Conservation (phyloP, 1,140 invertebrate species). For the Potamilus streckersoni region DNA sequence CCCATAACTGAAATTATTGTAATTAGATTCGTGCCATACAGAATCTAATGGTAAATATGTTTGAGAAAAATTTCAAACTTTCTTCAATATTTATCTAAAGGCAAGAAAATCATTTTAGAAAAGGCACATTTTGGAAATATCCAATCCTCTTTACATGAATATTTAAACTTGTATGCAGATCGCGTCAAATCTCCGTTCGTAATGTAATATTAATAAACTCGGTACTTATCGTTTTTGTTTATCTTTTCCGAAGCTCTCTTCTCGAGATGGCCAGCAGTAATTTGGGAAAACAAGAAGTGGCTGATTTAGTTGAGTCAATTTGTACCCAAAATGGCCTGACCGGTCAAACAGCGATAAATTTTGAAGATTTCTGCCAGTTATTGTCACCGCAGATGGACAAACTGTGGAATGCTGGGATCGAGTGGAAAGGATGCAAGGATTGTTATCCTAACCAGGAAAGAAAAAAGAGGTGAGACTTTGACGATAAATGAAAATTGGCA, state of each 20-base stretch:
- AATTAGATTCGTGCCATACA: no score
- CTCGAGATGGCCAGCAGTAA: conserved; percentile 88
- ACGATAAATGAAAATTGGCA: not conserved
- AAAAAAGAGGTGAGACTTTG: conserved; percentile 6
- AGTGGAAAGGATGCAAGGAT: conserved; percentile 55
- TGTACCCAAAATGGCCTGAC: conserved; percentile 92
- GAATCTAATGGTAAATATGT: no score
- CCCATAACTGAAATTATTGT: no score
- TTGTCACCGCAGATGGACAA: conserved; percentile 93
- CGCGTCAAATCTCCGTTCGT: no score
- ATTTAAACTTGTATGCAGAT: no score
- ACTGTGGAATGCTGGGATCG: conserved; percentile 54
- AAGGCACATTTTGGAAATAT: no score
- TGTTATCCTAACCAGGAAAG: conserved; percentile 17
- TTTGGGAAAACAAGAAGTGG: conserved; percentile 46
- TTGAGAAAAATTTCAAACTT: no score
- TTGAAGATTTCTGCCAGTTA: conserved; percentile 85
- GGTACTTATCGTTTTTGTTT: no score
- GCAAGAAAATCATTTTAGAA: no score
- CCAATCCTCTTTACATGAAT: no score
- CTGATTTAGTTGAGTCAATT: conserved; percentile 87
- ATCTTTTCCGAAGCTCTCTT: conserved; percentile 78
- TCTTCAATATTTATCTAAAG: no score
- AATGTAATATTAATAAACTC: no score
- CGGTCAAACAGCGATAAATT: conserved; percentile 91